These are phyloP conservation scores for Lamprotornis superbus DNA, from an alignment of 2,113 vertebrate genomes.

Conservation along the genomic window DNA sequence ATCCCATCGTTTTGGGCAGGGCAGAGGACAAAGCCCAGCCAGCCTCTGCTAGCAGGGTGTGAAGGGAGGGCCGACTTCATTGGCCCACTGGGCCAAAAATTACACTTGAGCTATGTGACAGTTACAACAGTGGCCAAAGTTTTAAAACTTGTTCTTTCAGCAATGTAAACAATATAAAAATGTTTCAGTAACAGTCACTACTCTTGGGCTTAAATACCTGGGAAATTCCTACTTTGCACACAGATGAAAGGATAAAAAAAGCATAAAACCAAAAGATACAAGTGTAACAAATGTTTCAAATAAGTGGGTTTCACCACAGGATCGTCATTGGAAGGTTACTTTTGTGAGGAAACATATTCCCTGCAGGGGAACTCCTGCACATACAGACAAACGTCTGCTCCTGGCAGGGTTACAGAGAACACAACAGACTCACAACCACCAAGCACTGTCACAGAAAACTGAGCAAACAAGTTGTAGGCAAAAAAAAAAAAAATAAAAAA, in stretches of 20 bases:
- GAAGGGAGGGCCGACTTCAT: not conserved
- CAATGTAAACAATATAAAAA: not conserved
- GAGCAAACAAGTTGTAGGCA: not conserved
- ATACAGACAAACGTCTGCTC: not conserved
- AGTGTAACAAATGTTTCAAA: not conserved
- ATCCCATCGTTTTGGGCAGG: not conserved
- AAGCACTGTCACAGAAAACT: not conserved
- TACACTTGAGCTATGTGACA: not conserved
- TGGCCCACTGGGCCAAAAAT: slow-evolving; percentile 23
- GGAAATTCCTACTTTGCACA: not conserved
- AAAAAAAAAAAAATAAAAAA: not conserved
- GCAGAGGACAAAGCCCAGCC: not conserved
- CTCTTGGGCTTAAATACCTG: not conserved
- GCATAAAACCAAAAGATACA: not conserved
- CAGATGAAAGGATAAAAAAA: not conserved
- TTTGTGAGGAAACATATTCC: not conserved
- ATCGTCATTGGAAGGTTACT: not conserved
- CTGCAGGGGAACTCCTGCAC: not conserved
- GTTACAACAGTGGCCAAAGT: not conserved
- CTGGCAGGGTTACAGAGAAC: not conserved
- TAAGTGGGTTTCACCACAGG: not conserved
- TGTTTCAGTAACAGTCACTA: not conserved
- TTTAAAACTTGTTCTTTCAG: not conserved
- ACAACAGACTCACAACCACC: not conserved
- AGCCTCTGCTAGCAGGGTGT: not conserved